Conservation (phyloP, 2,797 vertebrate species). For the Echiichthys vipera region DNA sequence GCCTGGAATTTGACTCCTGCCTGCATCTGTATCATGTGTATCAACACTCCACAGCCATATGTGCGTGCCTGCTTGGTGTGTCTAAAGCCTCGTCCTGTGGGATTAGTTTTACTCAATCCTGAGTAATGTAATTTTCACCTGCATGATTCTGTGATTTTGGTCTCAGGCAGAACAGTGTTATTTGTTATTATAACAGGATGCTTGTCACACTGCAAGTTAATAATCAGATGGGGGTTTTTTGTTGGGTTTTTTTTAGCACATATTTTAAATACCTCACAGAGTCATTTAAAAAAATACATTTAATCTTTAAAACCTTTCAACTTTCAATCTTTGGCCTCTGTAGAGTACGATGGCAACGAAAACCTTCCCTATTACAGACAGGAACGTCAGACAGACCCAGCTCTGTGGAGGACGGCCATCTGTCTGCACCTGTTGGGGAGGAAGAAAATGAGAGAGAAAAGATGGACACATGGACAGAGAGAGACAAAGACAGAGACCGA, state of each 20-base stretch:
- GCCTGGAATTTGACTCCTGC: conserved; percentile 32
- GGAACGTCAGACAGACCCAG: no score
- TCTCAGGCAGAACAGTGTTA: conserved; percentile 17
- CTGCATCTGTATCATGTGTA: conserved; percentile 28
- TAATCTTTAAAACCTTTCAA: neutral
- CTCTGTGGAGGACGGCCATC: no score
- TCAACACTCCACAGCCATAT: conserved; percentile 38
- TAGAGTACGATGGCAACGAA: no score
- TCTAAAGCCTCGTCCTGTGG: conserved; percentile 30
- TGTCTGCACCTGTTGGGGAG: no score
- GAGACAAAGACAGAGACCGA: no score
- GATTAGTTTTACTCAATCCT: conserved; percentile 27
- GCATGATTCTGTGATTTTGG: conserved; percentile 30
- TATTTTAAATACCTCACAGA: neutral
- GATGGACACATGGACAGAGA: no score
- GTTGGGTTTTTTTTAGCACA: no score
- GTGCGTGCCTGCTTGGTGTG: conserved; percentile 24
- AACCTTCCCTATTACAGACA: no score
- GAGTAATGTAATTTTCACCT: conserved; percentile 27
- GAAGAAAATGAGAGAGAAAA: no score
- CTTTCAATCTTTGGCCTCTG: no score
- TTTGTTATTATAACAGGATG: conserved; percentile 31
- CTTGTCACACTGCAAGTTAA: conserved; percentile 1
- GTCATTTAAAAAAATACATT: neutral
- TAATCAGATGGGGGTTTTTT: neutral